Evolutionary conservation across 2,113 vertebrate species (phyloP).

Genomic region (Cyanoderma ruficeps): DNA sequence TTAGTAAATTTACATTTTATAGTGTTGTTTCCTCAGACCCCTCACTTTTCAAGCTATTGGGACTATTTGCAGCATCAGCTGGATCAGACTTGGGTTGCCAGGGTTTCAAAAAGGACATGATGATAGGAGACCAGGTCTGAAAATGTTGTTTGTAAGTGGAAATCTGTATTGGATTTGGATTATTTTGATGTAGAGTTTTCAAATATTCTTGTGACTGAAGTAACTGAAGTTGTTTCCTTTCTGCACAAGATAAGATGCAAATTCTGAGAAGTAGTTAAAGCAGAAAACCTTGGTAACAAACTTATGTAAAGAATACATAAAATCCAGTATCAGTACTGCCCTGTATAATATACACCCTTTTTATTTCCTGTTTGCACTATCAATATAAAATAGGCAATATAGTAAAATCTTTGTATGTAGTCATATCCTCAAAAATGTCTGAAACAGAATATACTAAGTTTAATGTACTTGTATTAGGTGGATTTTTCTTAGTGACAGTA

Average conservation of each 20-base stretch:
- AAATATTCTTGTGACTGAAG: neutral
- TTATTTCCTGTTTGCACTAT: neutral
- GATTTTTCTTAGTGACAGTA: neutral
- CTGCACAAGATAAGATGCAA: fast-evolving
- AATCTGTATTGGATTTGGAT: neutral
- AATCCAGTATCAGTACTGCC: neutral
- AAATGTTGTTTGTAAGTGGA: neutral
- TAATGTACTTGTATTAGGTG: neutral
- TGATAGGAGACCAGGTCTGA: neutral
- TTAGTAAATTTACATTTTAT: neutral
- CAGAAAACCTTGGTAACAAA: neutral
- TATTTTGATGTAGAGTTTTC: neutral
- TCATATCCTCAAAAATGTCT: neutral
- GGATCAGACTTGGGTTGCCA: neutral
- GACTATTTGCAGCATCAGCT: neutral
- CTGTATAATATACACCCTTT: neutral
- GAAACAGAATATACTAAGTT: neutral
- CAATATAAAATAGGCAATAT: neutral
- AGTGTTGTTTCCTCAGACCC: neutral
- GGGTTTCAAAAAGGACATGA: neutral
- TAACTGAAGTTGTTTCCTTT: neutral
- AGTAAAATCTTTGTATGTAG: neutral
- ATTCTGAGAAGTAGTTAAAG: neutral
- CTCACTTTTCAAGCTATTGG: neutral
- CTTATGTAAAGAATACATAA: neutral